These are phyloP conservation scores for Cottus gobio DNA, from an alignment of 2,113 vertebrate species.

Conservation along the genomic window DNA sequence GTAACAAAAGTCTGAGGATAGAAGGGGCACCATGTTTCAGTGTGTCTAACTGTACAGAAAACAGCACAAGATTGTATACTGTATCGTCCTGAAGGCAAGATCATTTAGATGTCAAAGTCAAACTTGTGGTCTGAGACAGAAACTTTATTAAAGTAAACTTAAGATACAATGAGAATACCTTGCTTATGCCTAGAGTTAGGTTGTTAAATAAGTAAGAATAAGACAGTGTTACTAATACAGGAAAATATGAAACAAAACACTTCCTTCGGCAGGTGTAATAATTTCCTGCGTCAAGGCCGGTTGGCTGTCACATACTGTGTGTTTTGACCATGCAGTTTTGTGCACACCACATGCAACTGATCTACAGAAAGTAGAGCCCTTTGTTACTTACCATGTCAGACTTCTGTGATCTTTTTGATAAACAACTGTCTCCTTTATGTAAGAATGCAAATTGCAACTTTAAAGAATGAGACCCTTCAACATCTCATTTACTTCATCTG, in stretches of 20 bases:
- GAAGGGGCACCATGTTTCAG: not conserved
- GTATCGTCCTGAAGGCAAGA: constrained; percentile 24
- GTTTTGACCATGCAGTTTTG: not conserved
- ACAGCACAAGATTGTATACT: not conserved
- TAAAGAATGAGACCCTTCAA: not conserved
- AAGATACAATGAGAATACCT: not conserved
- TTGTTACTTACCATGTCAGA: not conserved
- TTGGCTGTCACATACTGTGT: not conserved
- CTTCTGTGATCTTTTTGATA: not conserved
- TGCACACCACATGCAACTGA: not conserved
- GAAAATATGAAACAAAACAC: not conserved
- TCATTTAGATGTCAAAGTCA: constrained; percentile 2
- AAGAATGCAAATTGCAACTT: not conserved
- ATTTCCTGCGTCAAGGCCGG: not conserved
- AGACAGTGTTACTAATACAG: not conserved
- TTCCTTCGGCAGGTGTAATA: not conserved
- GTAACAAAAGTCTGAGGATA: constrained; percentile 10
- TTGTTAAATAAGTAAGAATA: not conserved
- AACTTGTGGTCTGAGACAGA: constrained; percentile 7
- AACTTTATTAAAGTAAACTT: not conserved
- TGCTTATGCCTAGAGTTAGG: not conserved
- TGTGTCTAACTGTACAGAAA: not conserved
- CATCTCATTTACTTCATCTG: not conserved
- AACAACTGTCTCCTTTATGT: not conserved
- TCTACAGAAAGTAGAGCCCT: not conserved